These are phyloP conservation scores for Nematopogon swammerdamellus DNA, from an alignment of 2,888 invertebrate genomes.

Conservation along the genomic window DNA sequence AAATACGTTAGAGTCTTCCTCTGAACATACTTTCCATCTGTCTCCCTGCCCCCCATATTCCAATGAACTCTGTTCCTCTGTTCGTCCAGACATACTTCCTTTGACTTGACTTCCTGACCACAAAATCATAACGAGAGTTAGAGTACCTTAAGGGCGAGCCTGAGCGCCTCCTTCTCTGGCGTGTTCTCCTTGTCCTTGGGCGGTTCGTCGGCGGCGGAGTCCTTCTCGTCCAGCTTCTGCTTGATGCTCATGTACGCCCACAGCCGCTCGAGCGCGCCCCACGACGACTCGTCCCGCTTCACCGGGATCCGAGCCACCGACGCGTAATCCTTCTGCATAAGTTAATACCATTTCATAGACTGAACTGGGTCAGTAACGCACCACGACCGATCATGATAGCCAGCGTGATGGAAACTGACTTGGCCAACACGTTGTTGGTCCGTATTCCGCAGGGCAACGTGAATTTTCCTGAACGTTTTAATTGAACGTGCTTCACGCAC, in stretches of 20 bases:
- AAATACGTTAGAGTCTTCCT: no score
- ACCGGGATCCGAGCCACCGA: constrained; percentile 23
- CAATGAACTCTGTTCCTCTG: no score
- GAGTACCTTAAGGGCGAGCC: constrained; percentile 54
- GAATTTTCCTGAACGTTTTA: no score
- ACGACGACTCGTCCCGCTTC: constrained; percentile 17
- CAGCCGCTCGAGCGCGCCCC: constrained; percentile 48
- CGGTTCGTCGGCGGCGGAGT: constrained; percentile 20
- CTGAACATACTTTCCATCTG: no score
- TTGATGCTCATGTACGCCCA: constrained; percentile 68
- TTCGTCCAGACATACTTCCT: not conserved
- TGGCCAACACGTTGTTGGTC: no score
- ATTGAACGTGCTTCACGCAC: no score
- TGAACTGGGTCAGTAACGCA: no score
- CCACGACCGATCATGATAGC: no score
- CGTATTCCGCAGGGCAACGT: no score
- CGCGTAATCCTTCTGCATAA: constrained; percentile 28
- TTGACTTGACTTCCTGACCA: not conserved
- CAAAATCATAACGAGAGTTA: constrained; percentile 2
- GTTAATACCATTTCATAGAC: no score
- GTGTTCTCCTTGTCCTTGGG: constrained; percentile 18
- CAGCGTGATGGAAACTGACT: no score
- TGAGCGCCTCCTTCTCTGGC: constrained; percentile 49
- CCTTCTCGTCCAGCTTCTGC: constrained; percentile 57
- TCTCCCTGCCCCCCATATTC: no score